phyloP scores from a whole-genome alignment of 2,113 vertebrate species.

The Tenrec ecaudatus region DNA sequence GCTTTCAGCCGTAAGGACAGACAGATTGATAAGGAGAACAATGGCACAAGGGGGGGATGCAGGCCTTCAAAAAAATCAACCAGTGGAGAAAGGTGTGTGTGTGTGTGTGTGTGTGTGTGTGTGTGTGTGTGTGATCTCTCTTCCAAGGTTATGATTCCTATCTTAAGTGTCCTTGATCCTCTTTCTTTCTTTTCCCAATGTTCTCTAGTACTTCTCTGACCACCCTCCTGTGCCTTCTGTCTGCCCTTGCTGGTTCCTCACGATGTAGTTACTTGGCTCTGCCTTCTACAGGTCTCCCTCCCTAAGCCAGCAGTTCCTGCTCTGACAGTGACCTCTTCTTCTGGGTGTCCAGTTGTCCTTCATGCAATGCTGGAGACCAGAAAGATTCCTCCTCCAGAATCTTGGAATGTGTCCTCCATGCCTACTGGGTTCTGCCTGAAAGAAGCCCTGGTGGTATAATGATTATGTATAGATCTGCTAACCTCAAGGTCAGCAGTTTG shows the following conservation, averaged over 20 bases:
- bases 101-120: too few relatives aligned
- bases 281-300: background rate
- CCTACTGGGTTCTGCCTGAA: too few relatives aligned
- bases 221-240: background rate
- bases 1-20: too few relatives aligned
- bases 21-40: too few relatives aligned
- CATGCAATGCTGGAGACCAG: background rate
- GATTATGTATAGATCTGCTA: too few relatives aligned
- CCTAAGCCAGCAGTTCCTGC: background rate
- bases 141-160: too few relatives aligned
- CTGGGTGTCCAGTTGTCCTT: background rate
- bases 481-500: too few relatives aligned
- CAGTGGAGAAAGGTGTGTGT: too few relatives aligned
- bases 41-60: too few relatives aligned
- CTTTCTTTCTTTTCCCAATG: background rate
- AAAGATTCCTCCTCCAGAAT: background rate
- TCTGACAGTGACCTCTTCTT: background rate
- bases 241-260: background rate
- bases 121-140: background rate
- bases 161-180: background rate
- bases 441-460: too few relatives aligned
- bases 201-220: background rate
- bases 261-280: accelerated
- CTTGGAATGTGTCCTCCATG: background rate
- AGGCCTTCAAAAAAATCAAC: too few relatives aligned